phyloP scores from a whole-genome alignment of 1,140 invertebrate species.

The Aleiodes sp. region DNA sequence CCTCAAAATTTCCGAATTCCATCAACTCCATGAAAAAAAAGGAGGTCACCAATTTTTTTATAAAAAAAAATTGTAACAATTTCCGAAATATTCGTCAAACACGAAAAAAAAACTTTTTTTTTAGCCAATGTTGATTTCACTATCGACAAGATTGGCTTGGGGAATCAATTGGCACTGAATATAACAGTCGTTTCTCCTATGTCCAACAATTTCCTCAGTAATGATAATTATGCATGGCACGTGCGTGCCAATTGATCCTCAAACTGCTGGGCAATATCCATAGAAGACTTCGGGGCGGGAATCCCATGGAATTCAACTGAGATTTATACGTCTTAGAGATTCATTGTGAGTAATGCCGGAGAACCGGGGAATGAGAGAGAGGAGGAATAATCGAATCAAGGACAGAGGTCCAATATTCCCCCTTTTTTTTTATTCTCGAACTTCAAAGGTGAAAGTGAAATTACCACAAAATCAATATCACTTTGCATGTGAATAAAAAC shows the following conservation, averaged over 20 bases:
- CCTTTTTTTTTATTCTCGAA: not conserved
- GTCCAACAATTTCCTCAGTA: not conserved
- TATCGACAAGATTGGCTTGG: too few species aligned
- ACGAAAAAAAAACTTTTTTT: too few species aligned
- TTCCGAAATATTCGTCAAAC: too few species aligned
- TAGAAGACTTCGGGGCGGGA: not conserved
- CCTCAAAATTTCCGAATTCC: too few species aligned
- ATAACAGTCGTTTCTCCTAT: not conserved
- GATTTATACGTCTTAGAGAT: slow-evolving; percentile 8
- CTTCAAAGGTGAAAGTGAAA: slow-evolving; percentile 13
- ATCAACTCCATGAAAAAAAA: too few species aligned
- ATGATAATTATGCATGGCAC: slow-evolving; percentile 3
- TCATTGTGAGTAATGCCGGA: not conserved
- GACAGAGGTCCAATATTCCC: not conserved
- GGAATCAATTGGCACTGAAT: not conserved
- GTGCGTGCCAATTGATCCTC: not conserved
- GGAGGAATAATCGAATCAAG: not conserved
- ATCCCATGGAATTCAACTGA: not conserved
- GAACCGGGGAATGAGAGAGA: not conserved
- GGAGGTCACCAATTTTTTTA: too few species aligned
- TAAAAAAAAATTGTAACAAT: too few species aligned
- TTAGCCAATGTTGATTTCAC: too few species aligned
- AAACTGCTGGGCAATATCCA: not conserved
- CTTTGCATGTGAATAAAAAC: not conserved
- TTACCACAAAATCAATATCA: slow-evolving; percentile 12